Base-by-base conservation (phyloP, 1,140 invertebrate genomes). In the Diachasmimorpha longicaudata region DNA sequence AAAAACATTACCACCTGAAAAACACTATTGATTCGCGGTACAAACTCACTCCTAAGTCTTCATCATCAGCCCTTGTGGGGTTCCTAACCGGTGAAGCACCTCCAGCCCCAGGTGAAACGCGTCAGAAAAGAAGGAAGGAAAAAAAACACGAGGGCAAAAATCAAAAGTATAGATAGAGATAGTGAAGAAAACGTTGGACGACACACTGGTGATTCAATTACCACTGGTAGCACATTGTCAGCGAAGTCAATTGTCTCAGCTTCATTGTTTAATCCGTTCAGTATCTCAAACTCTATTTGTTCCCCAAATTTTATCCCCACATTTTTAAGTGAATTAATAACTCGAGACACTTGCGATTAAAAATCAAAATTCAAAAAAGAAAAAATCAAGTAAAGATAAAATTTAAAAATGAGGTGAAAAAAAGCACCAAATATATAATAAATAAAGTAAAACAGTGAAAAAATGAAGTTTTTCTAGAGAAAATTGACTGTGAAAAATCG, bases 151-250 rank as follows among this genome's bases (percentile, higher is more conserved):
- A 31, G 44, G 21, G n/a, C 31, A 46, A 55, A 52, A 74, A 72
- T 39, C 36, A 19, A 70, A 68, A 36, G n/a, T 14, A 44, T 69
- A 74, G 72, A 36, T 66, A 58, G 42, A 37, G 16, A 66, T 16
- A 68, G 66, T 25, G 55, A 39, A 39, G 36, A 68, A 16, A 69
- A 70, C 46, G 31, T 25, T 39, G 11, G 36, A 66, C 68, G 66
- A 78, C 69, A 58, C 66, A 69, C 70, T 74, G 66, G 80, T 81
- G 79, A 81, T 82, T 81, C 79, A 76, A 81, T 82, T 81, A 76
- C 68, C 52, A 75, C 74, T 70, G 69, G 69, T 76, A 42, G 37
- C 74, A 76, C 68, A 80, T 75, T 16, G 66, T 68, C 58, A 4
- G 13, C 25, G 25, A 66, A 13, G 0, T 0, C 19, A 31, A 66